A percentile compares a stretch with the other conserved stretches of the same genome.
phyloP scores from a whole-genome alignment of 2,113 vertebrate genomes.

The Scytalopus superciliaris region DNA sequence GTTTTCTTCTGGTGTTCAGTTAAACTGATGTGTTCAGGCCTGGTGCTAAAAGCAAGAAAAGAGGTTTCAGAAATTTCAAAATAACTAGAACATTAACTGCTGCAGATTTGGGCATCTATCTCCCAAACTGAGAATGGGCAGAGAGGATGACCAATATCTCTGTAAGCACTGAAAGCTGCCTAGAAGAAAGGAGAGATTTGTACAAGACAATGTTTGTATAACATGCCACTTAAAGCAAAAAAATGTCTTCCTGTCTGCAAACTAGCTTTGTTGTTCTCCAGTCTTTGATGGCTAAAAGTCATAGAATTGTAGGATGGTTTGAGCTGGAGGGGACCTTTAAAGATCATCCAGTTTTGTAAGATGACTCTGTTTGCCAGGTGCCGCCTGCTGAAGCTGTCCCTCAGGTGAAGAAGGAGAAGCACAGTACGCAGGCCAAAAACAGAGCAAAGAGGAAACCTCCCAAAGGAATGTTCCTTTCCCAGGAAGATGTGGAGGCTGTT shows the following conservation, averaged over 20 bases:
- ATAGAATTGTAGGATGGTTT: not conserved
- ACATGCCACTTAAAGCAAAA: not conserved
- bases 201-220: not conserved
- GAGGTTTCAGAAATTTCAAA: not conserved
- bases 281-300: not conserved
- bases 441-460: slow-evolving; percentile 93
- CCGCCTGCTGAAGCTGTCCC: slow-evolving; percentile 74
- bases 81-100: not conserved
- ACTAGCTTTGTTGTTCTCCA: not conserved
- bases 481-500: slow-evolving; percentile 88
- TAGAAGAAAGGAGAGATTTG: not conserved
- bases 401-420: slow-evolving; percentile 86
- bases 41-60: not conserved
- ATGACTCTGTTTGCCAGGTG: slow-evolving; percentile 63
- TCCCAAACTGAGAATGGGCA: not conserved
- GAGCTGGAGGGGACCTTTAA: not conserved
- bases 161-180: not conserved
- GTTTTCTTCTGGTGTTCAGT: slow-evolving; percentile 1
- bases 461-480: slow-evolving; percentile 93
- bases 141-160: not conserved
- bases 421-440: slow-evolving; percentile 84
- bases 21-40: not conserved
- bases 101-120: not conserved
- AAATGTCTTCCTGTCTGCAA: not conserved
- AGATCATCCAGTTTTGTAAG: not conserved